Conservation (phyloP, 2,113 vertebrate species). For the Lampris megalopsis region DNA sequence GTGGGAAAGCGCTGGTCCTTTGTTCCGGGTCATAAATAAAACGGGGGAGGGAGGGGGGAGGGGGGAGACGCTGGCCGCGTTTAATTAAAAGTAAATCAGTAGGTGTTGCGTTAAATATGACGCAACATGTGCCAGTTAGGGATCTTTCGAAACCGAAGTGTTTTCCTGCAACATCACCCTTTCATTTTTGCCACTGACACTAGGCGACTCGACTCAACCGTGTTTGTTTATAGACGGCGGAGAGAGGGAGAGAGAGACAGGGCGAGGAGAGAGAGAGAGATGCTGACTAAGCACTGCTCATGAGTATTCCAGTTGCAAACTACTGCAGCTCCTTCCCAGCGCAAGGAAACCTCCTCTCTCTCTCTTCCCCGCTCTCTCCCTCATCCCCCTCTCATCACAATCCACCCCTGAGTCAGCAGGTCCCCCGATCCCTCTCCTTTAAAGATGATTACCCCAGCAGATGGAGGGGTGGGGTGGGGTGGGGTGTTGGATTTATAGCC, state of each 20-base stretch:
- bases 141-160: too few species aligned
- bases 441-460: constrained; percentile 61
- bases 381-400: constrained; percentile 15
- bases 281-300: constrained; percentile 72
- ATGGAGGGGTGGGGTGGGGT: constrained; percentile 22
- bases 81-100: too few species aligned
- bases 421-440: constrained; percentile 37
- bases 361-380: neutral
- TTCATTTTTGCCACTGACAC: too few species aligned
- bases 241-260: neutral
- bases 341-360: constrained; percentile 64
- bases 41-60: too few species aligned
- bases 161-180: too few species aligned
- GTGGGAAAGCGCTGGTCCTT: constrained; percentile 32
- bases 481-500: neutral
- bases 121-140: too few species aligned
- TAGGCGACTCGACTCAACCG: too few species aligned
- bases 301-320: constrained; percentile 86
- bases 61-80: too few species aligned
- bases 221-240: neutral
- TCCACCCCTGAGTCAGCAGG: constrained; percentile 78
- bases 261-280: constrained; percentile 2
- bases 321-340: constrained; percentile 81
- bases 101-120: too few species aligned
- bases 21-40: too few species aligned